Evolutionary conservation across 2,888 invertebrate genomes (phyloP), one percentile per base, ranked within the genome.

Genomic region (Petrophora chlorosata): DNA sequence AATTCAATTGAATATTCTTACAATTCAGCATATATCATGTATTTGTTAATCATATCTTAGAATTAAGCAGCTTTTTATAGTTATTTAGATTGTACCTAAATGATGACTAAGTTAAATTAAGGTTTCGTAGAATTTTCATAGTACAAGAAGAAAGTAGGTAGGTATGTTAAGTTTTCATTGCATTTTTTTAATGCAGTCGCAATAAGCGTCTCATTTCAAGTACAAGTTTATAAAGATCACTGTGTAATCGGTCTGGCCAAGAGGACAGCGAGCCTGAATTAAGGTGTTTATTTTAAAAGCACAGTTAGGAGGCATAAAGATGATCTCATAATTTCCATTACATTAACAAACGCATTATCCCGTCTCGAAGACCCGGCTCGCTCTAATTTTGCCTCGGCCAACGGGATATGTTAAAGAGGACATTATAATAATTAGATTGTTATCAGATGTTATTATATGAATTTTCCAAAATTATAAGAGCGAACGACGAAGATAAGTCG

Each of bases 361-460:
- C 75, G 69, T 77, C 83, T 76, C 74, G 70, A 71, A 71, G 71
- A 70, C 68, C 65, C 73, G 70, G 67, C 79, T 69, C 79, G 77
- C 73, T 79, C 84, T 79, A 85, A 88, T 86, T 86, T 85, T 56
- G 76, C 67, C 63, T 70, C 70, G 67, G 63, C 74, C 76, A 82
- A 85, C 83, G 83, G 84, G 81, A 85, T 87, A 89, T 88, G 85
- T 85, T 89, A 88, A 89, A 85, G 76, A 88, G 88, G 82, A 85
- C 85, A 88, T 89, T 89, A 89, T 86, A 85, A 89, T 87, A 88
- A 88, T 89, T 85, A 86, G 86, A 88, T 87, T 83, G 86, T 87
- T 88, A 88, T 88, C 87, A 85, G 85, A 86, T 81, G 74, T 87
- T 88, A 88, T 89, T 86, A 87, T 87, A 87, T 79, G 85, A 85